Base-by-base conservation (phyloP, 2,113 vertebrate genomes). In the Silurus glanis region DNA sequence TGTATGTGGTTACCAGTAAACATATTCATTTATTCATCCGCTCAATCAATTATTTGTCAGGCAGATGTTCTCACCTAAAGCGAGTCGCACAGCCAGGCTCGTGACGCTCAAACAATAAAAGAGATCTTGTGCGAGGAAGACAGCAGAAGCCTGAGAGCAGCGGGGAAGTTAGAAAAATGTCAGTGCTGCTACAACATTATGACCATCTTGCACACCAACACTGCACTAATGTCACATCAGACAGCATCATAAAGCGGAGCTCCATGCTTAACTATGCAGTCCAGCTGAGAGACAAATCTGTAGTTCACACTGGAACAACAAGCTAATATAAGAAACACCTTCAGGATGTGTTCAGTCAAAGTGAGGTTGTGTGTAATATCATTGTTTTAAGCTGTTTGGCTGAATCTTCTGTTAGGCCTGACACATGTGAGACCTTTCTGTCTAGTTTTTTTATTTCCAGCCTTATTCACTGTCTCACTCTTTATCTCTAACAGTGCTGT, bases 271-370 rank as follows among this genome's bases (percentile, higher is more conserved):
- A 64, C 14, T 72, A 17, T 64, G 62, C 74, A 17, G 51, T 83
- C 80, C 55, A 21, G 74, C 49, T 62, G 47, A 55, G 21, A 56
- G 58, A 53, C 45, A 59, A 28, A 16, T 45, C 7, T 74, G 67
- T n/a, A 21, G 56, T 62, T 59, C 66, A 84, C 49, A 17, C 47
- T 19, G 55, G 55, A 3, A 61, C 79, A 58, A 69, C 55, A 53
- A 72, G 86, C 79, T 64, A 89, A 83, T 74, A 83, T 79, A 80
- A 86, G 25, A 49, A 83, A 82, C 53, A 84, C 64, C 88, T 87
- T 90, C 82, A 80, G 85, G 86, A 86, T 86, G 84, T 90, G 82
- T 87, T 90, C 87, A 86, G 88, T 90, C 84, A 88, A 86, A 89
- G 84, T 72, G 82, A 14, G 51, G 72, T 23, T 86, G 86, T 88